Conservation (phyloP, 2,888 invertebrate species). For the Euphydryas editha region DNA sequence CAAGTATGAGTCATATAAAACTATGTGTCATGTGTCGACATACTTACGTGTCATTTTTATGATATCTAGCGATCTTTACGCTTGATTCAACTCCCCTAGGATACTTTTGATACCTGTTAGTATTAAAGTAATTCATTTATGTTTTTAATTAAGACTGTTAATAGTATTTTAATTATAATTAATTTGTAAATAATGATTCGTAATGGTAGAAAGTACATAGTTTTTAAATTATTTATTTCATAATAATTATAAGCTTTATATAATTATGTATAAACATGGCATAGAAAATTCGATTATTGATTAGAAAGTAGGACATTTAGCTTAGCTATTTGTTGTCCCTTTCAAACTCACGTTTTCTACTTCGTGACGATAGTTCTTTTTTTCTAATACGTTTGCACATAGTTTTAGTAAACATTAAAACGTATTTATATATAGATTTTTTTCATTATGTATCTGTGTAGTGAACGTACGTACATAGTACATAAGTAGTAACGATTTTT, state of each 20-base stretch:
- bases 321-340: neutral
- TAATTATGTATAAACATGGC: neutral
- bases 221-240: constrained; percentile 3
- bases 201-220: neutral
- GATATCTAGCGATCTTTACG: constrained; percentile 1
- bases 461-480: no score
- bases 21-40: no score
- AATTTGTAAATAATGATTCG: neutral
- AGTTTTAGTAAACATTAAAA: neutral
- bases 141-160: constrained; percentile 1
- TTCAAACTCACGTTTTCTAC: neutral
- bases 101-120: neutral
- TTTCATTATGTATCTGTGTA: no score
- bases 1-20: neutral
- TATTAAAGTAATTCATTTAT: neutral
- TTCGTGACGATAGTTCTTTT: neutral
- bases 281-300: neutral
- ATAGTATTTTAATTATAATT: neutral
- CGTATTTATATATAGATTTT: neutral
- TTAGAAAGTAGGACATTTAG: neutral
- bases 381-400: neutral
- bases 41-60: neutral
- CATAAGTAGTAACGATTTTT: no score
- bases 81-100: neutral
- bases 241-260: neutral